These are phyloP conservation scores for Crotophaga sulcirostris DNA, from an alignment of 2,113 vertebrate genomes.

Conservation along the genomic window DNA sequence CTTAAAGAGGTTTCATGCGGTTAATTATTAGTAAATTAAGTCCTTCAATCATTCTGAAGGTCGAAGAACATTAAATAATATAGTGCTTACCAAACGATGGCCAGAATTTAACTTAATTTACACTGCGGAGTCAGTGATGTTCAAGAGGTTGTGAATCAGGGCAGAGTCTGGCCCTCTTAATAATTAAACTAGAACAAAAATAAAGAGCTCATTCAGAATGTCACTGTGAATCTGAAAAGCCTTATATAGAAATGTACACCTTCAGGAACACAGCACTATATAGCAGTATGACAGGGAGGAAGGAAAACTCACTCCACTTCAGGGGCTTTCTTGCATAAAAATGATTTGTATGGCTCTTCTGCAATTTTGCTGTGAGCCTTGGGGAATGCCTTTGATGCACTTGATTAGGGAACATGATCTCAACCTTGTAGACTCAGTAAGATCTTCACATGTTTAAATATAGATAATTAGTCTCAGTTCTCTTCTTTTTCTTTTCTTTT, in stretches of 20 bases:
- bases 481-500: neutral
- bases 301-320: neutral
- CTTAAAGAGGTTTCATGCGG: neutral
- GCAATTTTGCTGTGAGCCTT: conserved; percentile 40
- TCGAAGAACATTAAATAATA: conserved; percentile 46
- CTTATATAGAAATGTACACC: neutral
- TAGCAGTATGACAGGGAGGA: neutral
- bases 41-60: conserved; percentile 29
- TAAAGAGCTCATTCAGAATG: conserved; percentile 6
- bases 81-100: conserved; percentile 7
- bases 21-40: conserved; percentile 52
- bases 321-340: conserved; percentile 2
- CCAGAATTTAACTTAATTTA: conserved; percentile 37
- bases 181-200: conserved; percentile 9
- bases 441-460: conserved; percentile 39
- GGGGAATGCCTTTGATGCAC: conserved; percentile 22
- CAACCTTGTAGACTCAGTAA: conserved; percentile 19
- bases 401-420: conserved; percentile 41
- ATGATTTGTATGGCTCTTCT: conserved; percentile 26
- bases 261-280: neutral
- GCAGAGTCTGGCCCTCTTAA: conserved; percentile 14
- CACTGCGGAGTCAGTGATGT: neutral
- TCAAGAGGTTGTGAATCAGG: conserved; percentile 12
- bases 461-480: conserved; percentile 51
- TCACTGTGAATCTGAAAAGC: neutral